These are phyloP conservation scores for Aspidapion aeneum DNA, from an alignment of 2,888 invertebrate species.

Conservation along the genomic window DNA sequence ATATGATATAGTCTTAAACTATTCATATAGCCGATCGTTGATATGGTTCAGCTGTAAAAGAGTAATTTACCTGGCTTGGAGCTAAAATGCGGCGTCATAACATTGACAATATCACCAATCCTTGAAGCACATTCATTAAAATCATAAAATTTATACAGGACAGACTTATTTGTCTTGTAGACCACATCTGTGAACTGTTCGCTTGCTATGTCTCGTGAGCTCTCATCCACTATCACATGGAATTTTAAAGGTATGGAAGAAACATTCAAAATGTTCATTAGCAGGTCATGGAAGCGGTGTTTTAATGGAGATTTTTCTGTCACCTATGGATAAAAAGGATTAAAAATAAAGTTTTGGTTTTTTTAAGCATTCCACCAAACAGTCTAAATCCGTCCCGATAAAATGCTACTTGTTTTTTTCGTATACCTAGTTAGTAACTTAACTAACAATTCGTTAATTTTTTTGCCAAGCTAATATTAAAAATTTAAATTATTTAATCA, in stretches of 20 bases:
- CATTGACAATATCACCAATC: constrained; percentile 59
- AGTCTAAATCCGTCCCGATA: too few species aligned
- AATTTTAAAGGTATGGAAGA: constrained; percentile 54
- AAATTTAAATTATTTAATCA: too few species aligned
- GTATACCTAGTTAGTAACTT: too few species aligned
- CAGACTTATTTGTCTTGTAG: constrained; percentile 41
- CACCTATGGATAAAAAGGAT: too few species aligned
- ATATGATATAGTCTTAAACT: too few species aligned
- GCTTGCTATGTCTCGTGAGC: constrained; percentile 55
- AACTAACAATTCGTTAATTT: too few species aligned
- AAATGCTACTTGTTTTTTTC: too few species aligned
- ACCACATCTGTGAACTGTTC: constrained; percentile 41
- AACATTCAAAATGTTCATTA: constrained; percentile 50
- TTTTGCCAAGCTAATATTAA: too few species aligned
- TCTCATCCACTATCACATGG: constrained; percentile 60
- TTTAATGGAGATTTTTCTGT: constrained; percentile 51
- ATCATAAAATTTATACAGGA: constrained; percentile 56
- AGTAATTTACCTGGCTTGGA: constrained; percentile 61
- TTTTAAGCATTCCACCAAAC: too few species aligned
- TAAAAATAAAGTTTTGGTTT: too few species aligned
- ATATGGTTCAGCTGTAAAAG: too few species aligned
- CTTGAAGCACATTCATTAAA: constrained; percentile 57
- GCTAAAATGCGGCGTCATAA: constrained; percentile 69
- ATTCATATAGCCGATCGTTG: too few species aligned
- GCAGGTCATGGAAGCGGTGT: constrained; percentile 51